A percentile compares a stretch with the other conserved stretches of the same genome.
Evolutionary conservation across 2,888 invertebrate species (phyloP).

Genomic region (Cheilosia vulpina): DNA sequence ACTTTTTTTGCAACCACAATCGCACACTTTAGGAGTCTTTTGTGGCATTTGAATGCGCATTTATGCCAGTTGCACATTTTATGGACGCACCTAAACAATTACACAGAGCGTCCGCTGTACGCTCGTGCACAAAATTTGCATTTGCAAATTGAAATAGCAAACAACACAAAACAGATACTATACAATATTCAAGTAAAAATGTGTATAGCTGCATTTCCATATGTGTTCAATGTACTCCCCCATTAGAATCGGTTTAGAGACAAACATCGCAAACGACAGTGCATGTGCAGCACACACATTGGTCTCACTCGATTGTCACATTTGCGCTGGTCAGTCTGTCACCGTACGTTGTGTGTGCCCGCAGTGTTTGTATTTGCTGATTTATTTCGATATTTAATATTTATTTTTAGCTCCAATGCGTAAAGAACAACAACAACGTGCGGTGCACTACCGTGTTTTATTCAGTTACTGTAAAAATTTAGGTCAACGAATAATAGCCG

Average conservation of each 20-base stretch:
- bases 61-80: conserved; percentile 40
- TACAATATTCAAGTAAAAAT: conserved; percentile 25
- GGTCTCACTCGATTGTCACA: conserved; percentile 41
- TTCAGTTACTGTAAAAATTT: conserved; percentile 62
- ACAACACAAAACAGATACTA: conserved; percentile 40
- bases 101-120: conserved; percentile 31
- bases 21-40: conserved; percentile 7
- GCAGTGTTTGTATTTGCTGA: conserved; percentile 67
- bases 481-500: conserved; percentile 72
- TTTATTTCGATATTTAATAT: conserved; percentile 73
- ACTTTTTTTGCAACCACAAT: conserved; percentile 12
- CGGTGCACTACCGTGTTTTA: conserved; percentile 65
- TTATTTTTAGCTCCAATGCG: conserved; percentile 71
- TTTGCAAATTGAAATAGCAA: conserved; percentile 68
- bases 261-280: conserved; percentile 12
- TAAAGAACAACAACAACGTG: conserved; percentile 44
- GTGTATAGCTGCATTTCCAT: conserved; percentile 45
- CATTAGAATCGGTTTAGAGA: conserved; percentile 67
- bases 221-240: conserved; percentile 25
- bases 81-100: conserved; percentile 66
- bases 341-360: conserved; percentile 8
- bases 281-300: conserved; percentile 7
- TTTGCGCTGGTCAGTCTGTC: conserved; percentile 58
- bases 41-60: conserved; percentile 6
- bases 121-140: conserved; percentile 65